Conservation (phyloP, 2,888 invertebrate species). For the Agrotis ipsilon region DNA sequence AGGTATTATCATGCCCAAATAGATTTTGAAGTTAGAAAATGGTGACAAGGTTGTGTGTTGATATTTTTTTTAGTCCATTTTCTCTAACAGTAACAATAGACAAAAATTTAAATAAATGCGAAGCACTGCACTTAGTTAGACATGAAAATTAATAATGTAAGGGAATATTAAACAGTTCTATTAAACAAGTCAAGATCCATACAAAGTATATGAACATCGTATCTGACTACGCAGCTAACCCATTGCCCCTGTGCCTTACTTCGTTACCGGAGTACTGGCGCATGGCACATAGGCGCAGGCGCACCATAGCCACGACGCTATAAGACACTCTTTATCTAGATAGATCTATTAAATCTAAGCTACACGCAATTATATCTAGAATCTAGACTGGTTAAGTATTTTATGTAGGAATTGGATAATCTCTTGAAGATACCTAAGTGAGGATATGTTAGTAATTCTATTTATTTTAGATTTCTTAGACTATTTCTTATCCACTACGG, state of each 20-base stretch:
- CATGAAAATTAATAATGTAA: too few species aligned
- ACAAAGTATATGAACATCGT: background rate
- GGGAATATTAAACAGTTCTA: background rate
- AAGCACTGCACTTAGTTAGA: too few species aligned
- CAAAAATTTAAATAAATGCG: too few species aligned
- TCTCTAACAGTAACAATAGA: too few species aligned
- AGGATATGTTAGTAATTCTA: too few species aligned
- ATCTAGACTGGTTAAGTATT: background rate
- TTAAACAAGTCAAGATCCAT: background rate
- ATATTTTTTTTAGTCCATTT: too few species aligned
- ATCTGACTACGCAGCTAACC: conserved; percentile 40
- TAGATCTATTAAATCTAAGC: conserved; percentile 13
- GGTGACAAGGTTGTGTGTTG: background rate
- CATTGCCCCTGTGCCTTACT: conserved; percentile 57
- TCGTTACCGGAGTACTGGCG: conserved; percentile 31
- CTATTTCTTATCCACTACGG: too few species aligned
- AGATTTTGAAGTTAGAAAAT: background rate
- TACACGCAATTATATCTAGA: background rate
- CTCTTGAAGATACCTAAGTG: too few species aligned
- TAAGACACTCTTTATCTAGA: conserved; percentile 22
- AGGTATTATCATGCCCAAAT: background rate
- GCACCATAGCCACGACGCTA: conserved; percentile 19
- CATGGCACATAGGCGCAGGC: conserved; percentile 35
- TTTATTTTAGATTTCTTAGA: too few species aligned
- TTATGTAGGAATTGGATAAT: too few species aligned